Evolutionary conservation across 2,888 invertebrate species (phyloP).

Genomic region (Balanococcus diminutus): DNA sequence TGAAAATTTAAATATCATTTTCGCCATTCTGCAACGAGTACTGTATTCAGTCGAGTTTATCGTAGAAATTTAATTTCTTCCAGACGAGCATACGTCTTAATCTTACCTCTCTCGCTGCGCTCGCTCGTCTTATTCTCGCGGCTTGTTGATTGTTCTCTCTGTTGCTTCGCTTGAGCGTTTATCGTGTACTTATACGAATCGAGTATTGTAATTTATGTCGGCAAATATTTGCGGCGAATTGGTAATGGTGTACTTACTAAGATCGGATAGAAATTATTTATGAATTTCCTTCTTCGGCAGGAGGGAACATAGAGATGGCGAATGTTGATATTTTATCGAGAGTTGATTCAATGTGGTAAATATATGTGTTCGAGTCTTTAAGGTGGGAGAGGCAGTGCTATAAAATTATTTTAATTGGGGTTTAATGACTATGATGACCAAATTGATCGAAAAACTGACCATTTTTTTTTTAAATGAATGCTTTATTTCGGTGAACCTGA

Average conservation of each 20-base stretch:
- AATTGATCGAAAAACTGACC: too few species aligned
- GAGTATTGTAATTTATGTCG: not conserved
- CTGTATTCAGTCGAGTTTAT: not conserved
- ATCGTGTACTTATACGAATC: not conserved
- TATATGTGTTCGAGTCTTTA: too few species aligned
- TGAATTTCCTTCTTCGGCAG: not conserved
- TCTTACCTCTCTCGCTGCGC: not conserved
- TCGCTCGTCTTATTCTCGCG: not conserved
- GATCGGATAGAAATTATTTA: not conserved
- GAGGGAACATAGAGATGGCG: too few species aligned
- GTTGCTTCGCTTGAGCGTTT: not conserved
- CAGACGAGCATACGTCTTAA: not conserved
- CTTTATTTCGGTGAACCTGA: too few species aligned
- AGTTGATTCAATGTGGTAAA: too few species aligned
- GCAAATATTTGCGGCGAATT: not conserved
- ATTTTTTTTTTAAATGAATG: too few species aligned
- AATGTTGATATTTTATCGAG: too few species aligned
- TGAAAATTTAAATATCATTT: constrained; percentile 23
- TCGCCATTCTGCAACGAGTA: not conserved
- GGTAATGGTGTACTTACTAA: not conserved
- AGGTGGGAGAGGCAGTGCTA: too few species aligned
- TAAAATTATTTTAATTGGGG: too few species aligned
- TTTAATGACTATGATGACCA: too few species aligned
- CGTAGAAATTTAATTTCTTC: not conserved
- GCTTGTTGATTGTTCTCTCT: not conserved